Evolutionary conservation across 2,113 vertebrate species (phyloP).

Genomic region (Syngnathus scovelli): DNA sequence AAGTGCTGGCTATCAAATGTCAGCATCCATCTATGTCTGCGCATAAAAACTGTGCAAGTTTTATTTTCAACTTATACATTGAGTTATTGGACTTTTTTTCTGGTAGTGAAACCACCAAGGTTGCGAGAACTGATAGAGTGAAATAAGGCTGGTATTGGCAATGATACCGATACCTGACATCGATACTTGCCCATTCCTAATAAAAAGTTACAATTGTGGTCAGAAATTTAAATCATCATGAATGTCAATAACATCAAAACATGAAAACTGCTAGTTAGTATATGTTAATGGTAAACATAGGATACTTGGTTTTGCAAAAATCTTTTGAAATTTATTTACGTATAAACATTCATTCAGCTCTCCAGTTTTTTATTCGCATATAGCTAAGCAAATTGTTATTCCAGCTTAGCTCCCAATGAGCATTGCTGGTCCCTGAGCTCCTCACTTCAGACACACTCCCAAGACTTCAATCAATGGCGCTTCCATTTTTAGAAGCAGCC

Average conservation of each 20-base stretch:
- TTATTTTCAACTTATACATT: not conserved
- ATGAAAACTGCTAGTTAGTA: too few species aligned
- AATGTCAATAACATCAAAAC: too few species aligned
- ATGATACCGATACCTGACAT: too few species aligned
- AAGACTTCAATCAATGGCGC: slow-evolving; percentile 35
- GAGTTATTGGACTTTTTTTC: not conserved
- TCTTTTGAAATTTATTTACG: not conserved
- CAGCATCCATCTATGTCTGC: slow-evolving; percentile 40
- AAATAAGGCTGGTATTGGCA: too few species aligned
- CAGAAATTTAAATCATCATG: too few species aligned
- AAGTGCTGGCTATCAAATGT: slow-evolving; percentile 38
- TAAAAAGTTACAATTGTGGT: too few species aligned
- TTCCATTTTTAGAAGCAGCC: slow-evolving; percentile 52
- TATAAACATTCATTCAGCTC: not conserved
- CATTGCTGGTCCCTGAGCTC: not conserved
- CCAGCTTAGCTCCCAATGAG: not conserved
- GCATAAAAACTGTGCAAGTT: slow-evolving; percentile 16
- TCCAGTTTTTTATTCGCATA: not conserved
- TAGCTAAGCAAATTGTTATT: slow-evolving; percentile 7
- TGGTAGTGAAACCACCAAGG: too few species aligned
- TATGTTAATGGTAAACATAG: not conserved
- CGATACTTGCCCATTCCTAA: too few species aligned
- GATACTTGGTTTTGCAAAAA: not conserved
- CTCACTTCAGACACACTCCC: slow-evolving; percentile 20
- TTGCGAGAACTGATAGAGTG: too few species aligned